Evolutionary conservation across 1,140 invertebrate species (phyloP).

Genomic region (Nymphalis io): DNA sequence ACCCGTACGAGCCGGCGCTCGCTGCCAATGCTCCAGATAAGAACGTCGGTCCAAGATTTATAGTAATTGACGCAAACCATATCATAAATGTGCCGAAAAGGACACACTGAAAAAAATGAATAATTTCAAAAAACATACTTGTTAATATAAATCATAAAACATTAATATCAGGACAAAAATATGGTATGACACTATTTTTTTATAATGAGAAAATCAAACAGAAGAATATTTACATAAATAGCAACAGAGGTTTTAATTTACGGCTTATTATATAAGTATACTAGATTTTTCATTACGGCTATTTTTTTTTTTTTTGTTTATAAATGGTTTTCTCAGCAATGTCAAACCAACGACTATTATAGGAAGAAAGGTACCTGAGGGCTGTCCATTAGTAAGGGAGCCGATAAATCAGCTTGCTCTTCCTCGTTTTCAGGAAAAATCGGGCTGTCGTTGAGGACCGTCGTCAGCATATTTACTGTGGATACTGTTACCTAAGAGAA

Average conservation of each 20-base stretch:
- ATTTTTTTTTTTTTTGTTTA: background rate
- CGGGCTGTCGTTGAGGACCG: constrained; percentile 93
- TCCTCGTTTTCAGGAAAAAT: constrained; percentile 91
- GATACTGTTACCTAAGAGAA: constrained; percentile 88
- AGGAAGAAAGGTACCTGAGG: constrained; percentile 80
- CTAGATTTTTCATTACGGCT: background rate
- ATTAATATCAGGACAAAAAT: no score
- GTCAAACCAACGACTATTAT: background rate
- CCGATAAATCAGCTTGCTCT: constrained; percentile 84
- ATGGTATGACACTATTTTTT: no score
- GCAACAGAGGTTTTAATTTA: no score
- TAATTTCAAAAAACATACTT: background rate
- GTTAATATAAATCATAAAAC: background rate
- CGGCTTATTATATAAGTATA: no score
- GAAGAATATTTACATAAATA: no score
- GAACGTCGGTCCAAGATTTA: constrained; percentile 95
- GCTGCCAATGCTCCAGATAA: constrained; percentile 91
- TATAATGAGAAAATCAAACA: no score
- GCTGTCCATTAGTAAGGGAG: constrained; percentile 88
- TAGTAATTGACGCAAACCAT: constrained; percentile 94
- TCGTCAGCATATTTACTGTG: constrained; percentile 94
- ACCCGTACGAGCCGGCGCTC: constrained; percentile 85
- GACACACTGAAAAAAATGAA: constrained; percentile 86
- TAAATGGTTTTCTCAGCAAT: background rate
- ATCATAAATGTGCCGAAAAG: constrained; percentile 96